Percentiles rank a stretch among this genome's conserved stretches.
Evolutionary conservation across 2,797 vertebrate genomes (phyloP).

Genomic region (Anas bernieri): DNA sequence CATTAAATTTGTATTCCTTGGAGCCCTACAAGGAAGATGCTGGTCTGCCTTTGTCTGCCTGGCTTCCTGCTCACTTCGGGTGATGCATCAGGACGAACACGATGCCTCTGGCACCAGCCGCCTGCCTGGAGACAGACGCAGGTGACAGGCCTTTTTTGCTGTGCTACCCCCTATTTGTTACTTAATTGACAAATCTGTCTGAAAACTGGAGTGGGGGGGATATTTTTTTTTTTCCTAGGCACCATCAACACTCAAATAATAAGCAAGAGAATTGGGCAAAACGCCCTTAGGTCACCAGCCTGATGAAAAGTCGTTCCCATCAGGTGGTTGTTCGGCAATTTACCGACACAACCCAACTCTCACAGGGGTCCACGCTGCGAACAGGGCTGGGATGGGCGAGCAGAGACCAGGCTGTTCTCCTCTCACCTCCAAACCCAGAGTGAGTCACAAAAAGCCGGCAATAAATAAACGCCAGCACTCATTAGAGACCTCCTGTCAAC

Average conservation of each 20-base stretch:
- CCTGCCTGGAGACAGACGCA: neutral
- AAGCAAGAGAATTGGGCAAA: neutral
- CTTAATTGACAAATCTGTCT: neutral
- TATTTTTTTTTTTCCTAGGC: neutral
- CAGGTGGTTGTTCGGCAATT: neutral
- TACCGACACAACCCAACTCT: neutral
- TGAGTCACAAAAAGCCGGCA: neutral
- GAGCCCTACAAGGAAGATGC: neutral
- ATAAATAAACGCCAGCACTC: neutral
- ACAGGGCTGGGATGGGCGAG: neutral
- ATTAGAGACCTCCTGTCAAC: neutral
- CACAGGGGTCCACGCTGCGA: neutral
- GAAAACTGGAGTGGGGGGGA: neutral
- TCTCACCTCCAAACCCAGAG: neutral
- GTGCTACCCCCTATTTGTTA: neutral
- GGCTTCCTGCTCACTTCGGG: neutral
- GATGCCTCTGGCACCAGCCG: neutral
- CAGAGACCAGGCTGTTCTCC: neutral
- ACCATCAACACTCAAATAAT: neutral
- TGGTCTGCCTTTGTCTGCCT: conserved; percentile 26
- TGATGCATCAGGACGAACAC: neutral
- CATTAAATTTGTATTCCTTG: conserved; percentile 37
- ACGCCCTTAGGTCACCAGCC: neutral
- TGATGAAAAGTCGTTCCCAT: neutral
- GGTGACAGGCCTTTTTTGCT: neutral